phyloP scores from a whole-genome alignment of 1,140 invertebrate genomes.

The Pseudomyrmex dendroicus region DNA sequence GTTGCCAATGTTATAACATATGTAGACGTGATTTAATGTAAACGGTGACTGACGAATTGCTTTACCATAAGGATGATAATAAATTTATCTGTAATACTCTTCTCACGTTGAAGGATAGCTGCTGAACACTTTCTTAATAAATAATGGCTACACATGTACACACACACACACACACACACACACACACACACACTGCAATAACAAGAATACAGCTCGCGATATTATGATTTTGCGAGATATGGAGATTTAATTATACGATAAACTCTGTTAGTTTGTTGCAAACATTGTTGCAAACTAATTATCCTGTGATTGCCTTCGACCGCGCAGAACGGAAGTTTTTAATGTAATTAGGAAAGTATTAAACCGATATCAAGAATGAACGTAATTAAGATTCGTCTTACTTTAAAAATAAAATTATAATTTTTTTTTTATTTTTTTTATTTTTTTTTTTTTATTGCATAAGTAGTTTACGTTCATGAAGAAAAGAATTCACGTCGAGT shows the following conservation, averaged over 20 bases:
- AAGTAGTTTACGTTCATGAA: conserved; percentile 4
- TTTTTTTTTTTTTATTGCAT: too few species aligned
- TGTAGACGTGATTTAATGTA: conserved; percentile 6
- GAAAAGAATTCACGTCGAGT: background rate
- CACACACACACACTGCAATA: background rate
- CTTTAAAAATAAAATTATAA: background rate
- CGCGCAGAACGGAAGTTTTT: background rate
- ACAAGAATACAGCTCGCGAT: background rate
- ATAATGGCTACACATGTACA: background rate
- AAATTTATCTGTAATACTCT: background rate
- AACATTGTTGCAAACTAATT: background rate
- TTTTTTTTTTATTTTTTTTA: background rate
- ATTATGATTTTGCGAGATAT: background rate
- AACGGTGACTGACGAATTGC: conserved; percentile 18
- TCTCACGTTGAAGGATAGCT: background rate
- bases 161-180: too few species aligned
- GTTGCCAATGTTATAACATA: background rate
- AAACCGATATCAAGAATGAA: background rate
- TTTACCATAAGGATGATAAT: conserved; percentile 15
- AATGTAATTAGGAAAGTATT: background rate
- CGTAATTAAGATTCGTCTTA: background rate
- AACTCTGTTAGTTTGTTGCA: background rate
- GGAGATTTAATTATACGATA: conserved; percentile 24
- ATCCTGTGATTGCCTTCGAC: background rate
- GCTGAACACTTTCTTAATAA: background rate